Evolutionary conservation across 2,888 invertebrate genomes (phyloP), one percentile per base, ranked within the genome.

Genomic region (Xylota sylvarum): DNA sequence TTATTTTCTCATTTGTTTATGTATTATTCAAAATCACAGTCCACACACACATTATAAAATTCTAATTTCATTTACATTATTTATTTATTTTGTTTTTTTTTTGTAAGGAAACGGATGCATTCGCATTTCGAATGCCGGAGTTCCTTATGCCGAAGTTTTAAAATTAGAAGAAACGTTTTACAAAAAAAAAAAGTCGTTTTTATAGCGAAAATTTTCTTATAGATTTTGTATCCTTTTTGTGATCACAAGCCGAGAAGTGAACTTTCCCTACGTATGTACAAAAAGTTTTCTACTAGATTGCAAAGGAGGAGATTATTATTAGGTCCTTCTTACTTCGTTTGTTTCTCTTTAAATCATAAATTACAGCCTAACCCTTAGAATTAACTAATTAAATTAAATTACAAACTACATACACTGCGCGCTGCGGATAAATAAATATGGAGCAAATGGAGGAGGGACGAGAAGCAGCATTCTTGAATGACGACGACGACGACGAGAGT

Each of bases 341-440:
- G 6, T 35, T 81, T 80, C 40, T 56, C n/a, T 64, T 30, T 64
- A 37, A 64, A 64, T 52, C 4, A 82, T 78, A 86, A 82, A 82
- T 86, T 86, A 82, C 86, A 73, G 73, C 86, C 86, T 86, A 86
- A 86, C 81, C 86, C 86, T 86, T 86, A 86, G 32, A 78, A 55
- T 77, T 60, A 86, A 73, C 65, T 72, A 82, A 64, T 86, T 86
- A 86, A 86, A 82, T 86, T 86, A 86, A 82, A 72, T 73, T 82
- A 86, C 23, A 78, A 77, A 73, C 82, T 86, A 86, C 72, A 58
- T 69, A 86, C 86, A 82, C 82, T 82, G 86, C 86, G 56, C 73
- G 58, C 73, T 86, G 86, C 86, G 86, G 82, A 86, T 82, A 86
- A 86, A 86, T 86, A 86, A 86, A 86, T 86, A 86, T 86, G 77